Conservation (phyloP, 2,888 invertebrate species). For the Neoaliturus tenellus region DNA sequence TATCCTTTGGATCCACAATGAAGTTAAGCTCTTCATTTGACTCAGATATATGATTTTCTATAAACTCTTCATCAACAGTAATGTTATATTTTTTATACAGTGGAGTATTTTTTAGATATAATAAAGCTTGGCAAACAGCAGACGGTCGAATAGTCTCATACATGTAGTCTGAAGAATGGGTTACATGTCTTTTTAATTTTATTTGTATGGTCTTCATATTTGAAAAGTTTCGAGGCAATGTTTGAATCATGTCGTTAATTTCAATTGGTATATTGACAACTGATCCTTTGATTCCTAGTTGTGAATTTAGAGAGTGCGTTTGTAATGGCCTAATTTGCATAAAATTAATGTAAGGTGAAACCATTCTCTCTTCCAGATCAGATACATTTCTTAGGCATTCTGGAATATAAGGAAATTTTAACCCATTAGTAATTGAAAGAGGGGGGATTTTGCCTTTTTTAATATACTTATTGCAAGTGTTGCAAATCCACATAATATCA, state of each 20-base stretch:
- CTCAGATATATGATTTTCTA: neutral
- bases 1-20: conserved; percentile 11
- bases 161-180: conserved; percentile 58
- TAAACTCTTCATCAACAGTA: neutral
- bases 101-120: conserved; percentile 63
- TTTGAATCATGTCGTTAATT: conserved; percentile 60
- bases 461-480: conserved; percentile 21
- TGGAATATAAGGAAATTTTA: conserved; percentile 64
- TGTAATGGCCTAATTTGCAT: conserved; percentile 69
- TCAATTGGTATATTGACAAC: conserved; percentile 69
- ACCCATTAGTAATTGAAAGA: conserved; percentile 51
- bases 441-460: conserved; percentile 22
- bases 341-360: conserved; percentile 69
- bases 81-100: conserved; percentile 53
- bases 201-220: conserved; percentile 66
- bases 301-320: conserved; percentile 67
- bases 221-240: conserved; percentile 65
- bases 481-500: neutral
- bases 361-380: conserved; percentile 69
- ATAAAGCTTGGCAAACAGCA: conserved; percentile 64
- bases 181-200: conserved; percentile 68
- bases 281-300: conserved; percentile 67
- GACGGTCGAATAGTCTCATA: conserved; percentile 67
- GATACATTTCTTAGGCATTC: conserved; percentile 64
- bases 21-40: conserved; percentile 5